Evolutionary conservation across 2,797 vertebrate species (phyloP).

Genomic region (Sebastes taczanowskii): DNA sequence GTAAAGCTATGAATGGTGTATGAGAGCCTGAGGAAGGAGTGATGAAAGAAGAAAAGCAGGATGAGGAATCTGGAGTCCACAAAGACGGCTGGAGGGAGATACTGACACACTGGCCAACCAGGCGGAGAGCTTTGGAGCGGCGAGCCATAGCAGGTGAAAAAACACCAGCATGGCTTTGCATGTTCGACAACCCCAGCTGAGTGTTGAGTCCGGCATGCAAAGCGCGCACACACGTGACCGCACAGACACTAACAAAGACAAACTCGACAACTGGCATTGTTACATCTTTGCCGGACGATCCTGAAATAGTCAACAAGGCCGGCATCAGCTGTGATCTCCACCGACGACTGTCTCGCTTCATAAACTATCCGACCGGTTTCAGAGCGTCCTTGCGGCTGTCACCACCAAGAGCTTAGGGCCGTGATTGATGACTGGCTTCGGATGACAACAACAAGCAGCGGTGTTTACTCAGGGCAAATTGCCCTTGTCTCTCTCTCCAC

Average conservation of each 20-base stretch:
- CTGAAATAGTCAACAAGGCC: constrained; percentile 16
- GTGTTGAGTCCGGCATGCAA: constrained; percentile 50
- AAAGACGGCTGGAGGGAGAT: not conserved
- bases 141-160: constrained; percentile 61
- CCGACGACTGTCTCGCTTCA: constrained; percentile 18
- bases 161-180: constrained; percentile 68
- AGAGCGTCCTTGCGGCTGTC: constrained; percentile 73
- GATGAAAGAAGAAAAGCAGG: not conserved
- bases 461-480: constrained; percentile 82
- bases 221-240: constrained; percentile 9
- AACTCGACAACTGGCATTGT: not conserved
- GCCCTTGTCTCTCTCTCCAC: constrained; percentile 74
- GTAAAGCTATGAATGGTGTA: too few relatives aligned
- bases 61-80: not conserved
- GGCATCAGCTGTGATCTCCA: constrained; percentile 25
- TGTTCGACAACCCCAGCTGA: constrained; percentile 47
- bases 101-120: not conserved
- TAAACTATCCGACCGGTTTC: constrained; percentile 39
- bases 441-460: constrained; percentile 75
- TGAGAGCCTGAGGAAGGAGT: too few relatives aligned
- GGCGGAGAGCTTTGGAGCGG: not conserved
- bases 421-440: constrained; percentile 78
- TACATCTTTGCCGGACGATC: not conserved
- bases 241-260: constrained; percentile 2
- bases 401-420: constrained; percentile 52